phyloP scores from a whole-genome alignment of 2,113 vertebrate genomes.

The Leptodactylus fuscus region DNA sequence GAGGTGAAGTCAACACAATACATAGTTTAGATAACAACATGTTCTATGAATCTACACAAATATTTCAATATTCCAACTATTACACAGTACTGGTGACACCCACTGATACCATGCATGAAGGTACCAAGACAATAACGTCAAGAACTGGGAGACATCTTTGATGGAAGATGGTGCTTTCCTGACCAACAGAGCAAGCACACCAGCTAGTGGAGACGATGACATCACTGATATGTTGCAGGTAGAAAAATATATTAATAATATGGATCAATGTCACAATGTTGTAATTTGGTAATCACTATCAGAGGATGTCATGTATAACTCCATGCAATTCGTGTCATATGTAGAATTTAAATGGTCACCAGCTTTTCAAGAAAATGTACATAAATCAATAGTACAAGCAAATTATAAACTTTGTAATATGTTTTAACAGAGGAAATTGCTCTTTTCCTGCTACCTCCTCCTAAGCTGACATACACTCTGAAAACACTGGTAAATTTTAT shows the following conservation, averaged over 20 bases:
- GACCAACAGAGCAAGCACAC: background rate
- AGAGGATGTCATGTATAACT: background rate
- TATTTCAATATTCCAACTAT: background rate
- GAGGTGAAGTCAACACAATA: constrained; percentile 37
- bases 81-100: background rate
- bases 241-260: background rate
- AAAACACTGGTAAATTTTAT: too few relatives aligned
- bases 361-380: too few relatives aligned
- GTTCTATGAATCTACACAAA: background rate
- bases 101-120: background rate
- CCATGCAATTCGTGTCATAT: background rate
- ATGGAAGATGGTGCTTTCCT: background rate
- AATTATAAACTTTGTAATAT: too few relatives aligned
- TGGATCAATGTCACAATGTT: background rate
- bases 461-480: too few relatives aligned
- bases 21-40: background rate
- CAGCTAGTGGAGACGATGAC: background rate
- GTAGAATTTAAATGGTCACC: too few relatives aligned
- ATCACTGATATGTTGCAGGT: background rate
- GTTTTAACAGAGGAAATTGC: too few relatives aligned
- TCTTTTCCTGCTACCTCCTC: too few relatives aligned
- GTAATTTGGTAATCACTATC: background rate
- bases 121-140: background rate
- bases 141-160: background rate
- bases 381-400: too few relatives aligned